Evolutionary conservation across 1,140 invertebrate genomes (phyloP), one percentile per base, ranked within the genome.

Genomic region (Charaxes varanes): DNA sequence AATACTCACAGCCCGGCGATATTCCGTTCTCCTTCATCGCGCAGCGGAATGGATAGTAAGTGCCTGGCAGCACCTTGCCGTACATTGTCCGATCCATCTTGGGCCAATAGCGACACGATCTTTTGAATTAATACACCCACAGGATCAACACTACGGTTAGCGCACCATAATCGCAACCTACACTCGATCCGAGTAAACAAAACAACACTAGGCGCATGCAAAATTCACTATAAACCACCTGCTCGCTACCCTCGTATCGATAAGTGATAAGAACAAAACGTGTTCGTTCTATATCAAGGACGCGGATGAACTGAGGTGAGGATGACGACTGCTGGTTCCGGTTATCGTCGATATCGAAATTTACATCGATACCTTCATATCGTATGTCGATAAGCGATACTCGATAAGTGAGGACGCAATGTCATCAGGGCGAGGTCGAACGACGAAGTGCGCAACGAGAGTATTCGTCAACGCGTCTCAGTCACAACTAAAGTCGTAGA

Each of bases 41-140:
- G 66, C 91, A 92, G 70, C 92, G 88, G 71, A 92, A 94, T 12
- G 93, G 93, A 60, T 92, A 90, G 73, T 92, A 90, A 61, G 89
- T 90, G 47, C 91, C 91, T 6, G 91, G 92, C 60, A 90, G 88
- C 47, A 93, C 86, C 82, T 93, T 93, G 41, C 92, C 92, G 67
- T 94, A 94, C 91, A 93, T 93, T 65, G 92, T 92, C 66, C 92
- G 86, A 87, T 94, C 93, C 92, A 94, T 93, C 41, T 66, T 71
- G 57, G 48, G 50, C 73, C 63, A 79, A 74, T 76, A 59, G 47
- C 42, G 50, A 37, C 52, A 44, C 51, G 54, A 59, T 45, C 64
- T 70, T 63, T 59, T 62, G 54, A 66, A 70, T 68, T 62, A 67
- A 65, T 48, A 67, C 73, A 79, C 79, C 76, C 71, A 79, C 77